A percentile compares a stretch with the other conserved stretches of the same genome.
Evolutionary conservation across 2,888 invertebrate species (phyloP).

Genomic region (Diarsia rubi): DNA sequence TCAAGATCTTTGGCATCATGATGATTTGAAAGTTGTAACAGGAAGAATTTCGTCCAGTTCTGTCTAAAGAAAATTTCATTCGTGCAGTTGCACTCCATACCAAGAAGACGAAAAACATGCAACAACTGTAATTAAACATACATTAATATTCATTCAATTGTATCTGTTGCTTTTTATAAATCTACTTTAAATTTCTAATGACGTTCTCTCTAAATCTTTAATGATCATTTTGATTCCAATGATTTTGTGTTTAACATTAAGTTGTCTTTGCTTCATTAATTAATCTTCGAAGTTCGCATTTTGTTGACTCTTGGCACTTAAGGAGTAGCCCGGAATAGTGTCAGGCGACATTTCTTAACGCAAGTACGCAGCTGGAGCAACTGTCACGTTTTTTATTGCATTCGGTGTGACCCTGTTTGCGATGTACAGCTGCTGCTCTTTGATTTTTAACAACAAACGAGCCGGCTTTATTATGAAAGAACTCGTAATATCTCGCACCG

Average conservation of each 20-base stretch:
- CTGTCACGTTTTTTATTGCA: conserved; percentile 75
- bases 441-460: conserved; percentile 67
- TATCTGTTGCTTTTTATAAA: conserved; percentile 51
- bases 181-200: conserved; percentile 69
- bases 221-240: conserved; percentile 19
- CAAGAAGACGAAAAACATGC: conserved; percentile 24
- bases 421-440: conserved; percentile 83
- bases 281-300: conserved; percentile 9
- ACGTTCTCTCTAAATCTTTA: conserved; percentile 60
- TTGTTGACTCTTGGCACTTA: conserved; percentile 15
- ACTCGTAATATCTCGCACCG: conserved; percentile 64
- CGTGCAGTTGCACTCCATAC: conserved; percentile 5
- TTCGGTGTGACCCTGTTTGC: conserved; percentile 74
- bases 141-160: conserved; percentile 58
- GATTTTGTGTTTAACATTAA: background rate
- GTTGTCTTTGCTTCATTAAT: conserved; percentile 2
- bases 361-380: conserved; percentile 70
- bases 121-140: conserved; percentile 44
- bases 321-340: conserved; percentile 52
- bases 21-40: background rate
- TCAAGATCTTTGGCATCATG: background rate
- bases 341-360: conserved; percentile 69
- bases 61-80: conserved; percentile 5
- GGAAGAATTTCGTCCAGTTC: background rate
- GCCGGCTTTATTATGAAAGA: conserved; percentile 64